phyloP scores from a whole-genome alignment of 2,797 vertebrate species.

The Xyrichtys novacula region DNA sequence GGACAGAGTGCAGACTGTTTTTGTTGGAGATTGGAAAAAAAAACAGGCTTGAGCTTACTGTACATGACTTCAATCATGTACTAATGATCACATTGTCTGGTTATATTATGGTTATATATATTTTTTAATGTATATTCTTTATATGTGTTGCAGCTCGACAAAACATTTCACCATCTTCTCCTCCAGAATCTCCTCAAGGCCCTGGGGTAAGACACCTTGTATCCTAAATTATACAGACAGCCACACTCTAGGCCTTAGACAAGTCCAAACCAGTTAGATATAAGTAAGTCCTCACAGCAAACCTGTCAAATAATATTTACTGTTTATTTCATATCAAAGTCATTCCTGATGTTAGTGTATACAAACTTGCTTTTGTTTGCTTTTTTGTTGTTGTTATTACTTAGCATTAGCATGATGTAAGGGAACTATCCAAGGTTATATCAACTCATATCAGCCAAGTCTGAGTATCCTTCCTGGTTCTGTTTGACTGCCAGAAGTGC shows the following conservation, averaged over 20 bases:
- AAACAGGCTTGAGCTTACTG: slow-evolving; percentile 21
- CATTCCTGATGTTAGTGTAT: neutral
- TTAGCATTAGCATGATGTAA: too few relatives aligned
- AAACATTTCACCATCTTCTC: slow-evolving; percentile 45
- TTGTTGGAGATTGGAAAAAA: slow-evolving; percentile 51
- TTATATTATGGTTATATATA: neutral
- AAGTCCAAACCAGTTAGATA: neutral
- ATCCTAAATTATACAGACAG: slow-evolving; percentile 16
- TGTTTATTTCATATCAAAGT: neutral
- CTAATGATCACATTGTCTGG: slow-evolving; percentile 5
- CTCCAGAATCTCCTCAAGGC: slow-evolving; percentile 83
- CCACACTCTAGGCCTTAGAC: neutral
- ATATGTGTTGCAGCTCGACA: slow-evolving; percentile 69
- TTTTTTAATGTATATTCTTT: neutral
- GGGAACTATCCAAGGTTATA: too few relatives aligned
- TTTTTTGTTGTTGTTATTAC: neutral
- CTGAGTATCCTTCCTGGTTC: too few relatives aligned
- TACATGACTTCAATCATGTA: neutral
- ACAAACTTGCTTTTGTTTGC: neutral
- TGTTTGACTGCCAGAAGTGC: too few relatives aligned
- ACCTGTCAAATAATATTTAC: neutral
- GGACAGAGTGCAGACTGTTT: slow-evolving; percentile 21
- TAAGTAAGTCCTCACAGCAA: neutral
- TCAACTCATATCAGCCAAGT: too few relatives aligned
- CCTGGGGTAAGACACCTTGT: slow-evolving; percentile 86